A percentile compares a stretch with the other conserved stretches of the same genome.
phyloP scores from a whole-genome alignment of 2,888 invertebrate species.

The Watsonalla cultraria region DNA sequence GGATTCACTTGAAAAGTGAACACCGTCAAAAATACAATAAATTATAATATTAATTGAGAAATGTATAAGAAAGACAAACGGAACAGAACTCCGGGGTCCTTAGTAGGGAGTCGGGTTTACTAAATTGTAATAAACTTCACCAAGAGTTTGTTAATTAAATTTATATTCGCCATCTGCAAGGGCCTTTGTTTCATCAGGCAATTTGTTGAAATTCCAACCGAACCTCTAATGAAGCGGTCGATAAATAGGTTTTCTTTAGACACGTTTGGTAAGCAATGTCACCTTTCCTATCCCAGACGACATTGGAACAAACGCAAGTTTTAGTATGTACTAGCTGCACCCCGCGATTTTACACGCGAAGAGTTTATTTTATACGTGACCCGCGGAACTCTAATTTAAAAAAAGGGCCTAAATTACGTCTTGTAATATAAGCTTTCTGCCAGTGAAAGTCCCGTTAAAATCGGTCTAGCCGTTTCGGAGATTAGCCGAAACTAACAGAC shows the following conservation, averaged over 20 bases:
- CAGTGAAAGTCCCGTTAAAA: no score
- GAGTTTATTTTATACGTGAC: no score
- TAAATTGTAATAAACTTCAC: conserved; percentile 42
- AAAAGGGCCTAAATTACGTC: no score
- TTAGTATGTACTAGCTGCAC: neutral
- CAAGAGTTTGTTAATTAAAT: conserved; percentile 49
- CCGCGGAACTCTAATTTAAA: no score
- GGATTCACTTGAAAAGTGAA: no score
- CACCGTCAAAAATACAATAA: no score
- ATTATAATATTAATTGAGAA: no score
- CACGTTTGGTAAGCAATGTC: neutral
- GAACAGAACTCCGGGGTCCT: neutral
- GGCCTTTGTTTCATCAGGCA: conserved; percentile 52
- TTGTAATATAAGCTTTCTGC: no score
- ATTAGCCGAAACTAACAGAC: no score
- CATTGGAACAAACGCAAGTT: neutral
- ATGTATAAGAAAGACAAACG: no score
- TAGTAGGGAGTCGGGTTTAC: conserved; percentile 5
- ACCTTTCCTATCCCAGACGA: neutral
- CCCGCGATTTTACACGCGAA: neutral
- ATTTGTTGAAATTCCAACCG: conserved; percentile 32
- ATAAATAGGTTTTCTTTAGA: conserved; percentile 4
- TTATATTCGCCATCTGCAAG: conserved; percentile 39
- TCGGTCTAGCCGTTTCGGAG: no score
- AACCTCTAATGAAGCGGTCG: conserved; percentile 16